Base-by-base conservation (phyloP, 1,140 invertebrate species). In the Leptinotarsa texana region DNA sequence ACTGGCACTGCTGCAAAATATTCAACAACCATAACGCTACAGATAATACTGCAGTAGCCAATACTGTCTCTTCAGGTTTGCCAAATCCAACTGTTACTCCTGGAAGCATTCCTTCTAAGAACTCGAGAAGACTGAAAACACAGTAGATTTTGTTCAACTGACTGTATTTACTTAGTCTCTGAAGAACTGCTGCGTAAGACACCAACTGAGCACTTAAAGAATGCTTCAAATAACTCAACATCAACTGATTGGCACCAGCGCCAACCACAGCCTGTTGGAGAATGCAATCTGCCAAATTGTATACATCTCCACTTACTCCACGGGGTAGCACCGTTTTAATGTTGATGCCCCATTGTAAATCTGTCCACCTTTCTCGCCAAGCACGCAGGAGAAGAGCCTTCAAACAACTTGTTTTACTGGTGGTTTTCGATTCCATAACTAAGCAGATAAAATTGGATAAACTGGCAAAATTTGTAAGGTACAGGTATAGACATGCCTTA, bases 321-420 rank as follows among this genome's bases (percentile, higher is more conserved):
- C 94, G 85, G 1, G 94, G 94, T 76, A 96, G 76, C 11, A 85
- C 93, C 24, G 93, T 94, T 88, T 98, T 97, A 47, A 98, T 95
- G 83, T 97, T 94, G 75, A 97, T 96, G 42, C 96, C 96, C 96
- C 96, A 98, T 85, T 97, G 94, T 33, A 97, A 89, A 87, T 98
- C 96, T 13, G 93, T 93, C 96, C 96, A 98, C 71, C 96, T 88
- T 87, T 98, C 96, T 80, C 95, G 88, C 96, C 96, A 98, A 62
- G 96, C 96, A 86, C 92, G 89, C 42, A 97, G 86, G 75, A 98
- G 88, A 13, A 96, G 87, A 73, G 93, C 92, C 87, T 95, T 96
- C n/a, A 96, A 87, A 62, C 91, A 93, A 80, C 92, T 93, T 3
- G 94, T 94, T 88, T 94, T 94, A 84, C 93, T 94, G 11, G 93